Evolutionary conservation across 1,140 invertebrate species (phyloP).

Genomic region (Nasonia longicornis): DNA sequence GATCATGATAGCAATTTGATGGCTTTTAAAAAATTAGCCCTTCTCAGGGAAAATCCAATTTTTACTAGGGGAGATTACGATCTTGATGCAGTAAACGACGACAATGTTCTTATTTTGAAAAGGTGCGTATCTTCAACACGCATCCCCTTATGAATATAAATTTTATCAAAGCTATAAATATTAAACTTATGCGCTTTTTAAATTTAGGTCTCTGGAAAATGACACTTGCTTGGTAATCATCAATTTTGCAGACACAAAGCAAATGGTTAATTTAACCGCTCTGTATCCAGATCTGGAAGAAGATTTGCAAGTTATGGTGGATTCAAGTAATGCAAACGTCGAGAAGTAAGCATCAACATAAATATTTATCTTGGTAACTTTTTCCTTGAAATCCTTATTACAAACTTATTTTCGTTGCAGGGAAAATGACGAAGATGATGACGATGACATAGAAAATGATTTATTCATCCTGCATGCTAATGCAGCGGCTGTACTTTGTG

Average conservation of each 20-base stretch:
- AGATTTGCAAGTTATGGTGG: slow-evolving; percentile 67
- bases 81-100: slow-evolving; percentile 57
- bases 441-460: slow-evolving; percentile 43
- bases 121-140: slow-evolving; percentile 55
- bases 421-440: slow-evolving; percentile 41
- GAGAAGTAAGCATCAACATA: slow-evolving; percentile 46
- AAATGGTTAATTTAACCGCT: slow-evolving; percentile 62
- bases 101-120: slow-evolving; percentile 60
- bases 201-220: slow-evolving; percentile 63
- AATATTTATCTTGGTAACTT: slow-evolving; percentile 7
- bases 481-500: slow-evolving; percentile 41
- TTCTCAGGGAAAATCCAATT: slow-evolving; percentile 61
- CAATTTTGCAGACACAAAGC: slow-evolving; percentile 65
- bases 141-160: neutral
- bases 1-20: slow-evolving; percentile 67
- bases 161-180: neutral
- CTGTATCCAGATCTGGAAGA: slow-evolving; percentile 60
- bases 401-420: slow-evolving; percentile 11
- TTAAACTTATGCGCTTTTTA: slow-evolving; percentile 3
- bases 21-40: slow-evolving; percentile 67
- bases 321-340: slow-evolving; percentile 52
- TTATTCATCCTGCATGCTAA: slow-evolving; percentile 19
- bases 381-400: slow-evolving; percentile 2
- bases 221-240: slow-evolving; percentile 68
- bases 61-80: slow-evolving; percentile 61